Conservation (phyloP, 2,797 vertebrate genomes). For the Rhadinocentrus ornatus region DNA sequence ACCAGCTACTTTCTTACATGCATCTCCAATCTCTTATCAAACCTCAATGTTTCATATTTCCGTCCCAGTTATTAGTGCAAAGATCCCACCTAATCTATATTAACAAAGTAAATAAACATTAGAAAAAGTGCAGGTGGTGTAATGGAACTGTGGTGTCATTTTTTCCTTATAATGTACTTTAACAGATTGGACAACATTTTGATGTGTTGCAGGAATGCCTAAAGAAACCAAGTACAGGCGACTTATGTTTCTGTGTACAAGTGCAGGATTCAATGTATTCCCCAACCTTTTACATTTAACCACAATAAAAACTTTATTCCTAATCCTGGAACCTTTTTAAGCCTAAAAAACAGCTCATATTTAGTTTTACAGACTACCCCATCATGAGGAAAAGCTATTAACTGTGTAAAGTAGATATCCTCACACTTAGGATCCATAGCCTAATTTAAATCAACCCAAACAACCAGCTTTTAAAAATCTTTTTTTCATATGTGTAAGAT, state of each 20-base stretch:
- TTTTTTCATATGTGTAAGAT: no score
- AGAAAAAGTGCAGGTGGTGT: background rate
- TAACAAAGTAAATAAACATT: background rate
- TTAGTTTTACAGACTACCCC: no score
- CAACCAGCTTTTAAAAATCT: no score
- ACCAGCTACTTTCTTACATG: background rate
- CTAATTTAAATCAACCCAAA: background rate
- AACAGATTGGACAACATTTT: background rate
- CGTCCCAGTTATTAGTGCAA: background rate
- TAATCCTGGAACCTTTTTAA: background rate
- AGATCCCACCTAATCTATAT: background rate
- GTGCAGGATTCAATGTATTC: background rate
- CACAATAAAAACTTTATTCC: background rate
- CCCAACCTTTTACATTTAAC: background rate
- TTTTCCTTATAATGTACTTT: no score
- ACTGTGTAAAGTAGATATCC: background rate
- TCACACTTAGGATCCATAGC: background rate
- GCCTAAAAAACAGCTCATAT: background rate
- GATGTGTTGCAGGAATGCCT: no score
- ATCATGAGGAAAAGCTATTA: no score
- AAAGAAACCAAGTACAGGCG: no score
- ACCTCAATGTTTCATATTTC: background rate
- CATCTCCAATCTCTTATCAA: background rate
- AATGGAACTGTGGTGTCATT: background rate
- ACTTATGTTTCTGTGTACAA: background rate